Base-by-base conservation (phyloP, 2,797 vertebrate genomes). In the Chrysocyon brachyurus region DNA sequence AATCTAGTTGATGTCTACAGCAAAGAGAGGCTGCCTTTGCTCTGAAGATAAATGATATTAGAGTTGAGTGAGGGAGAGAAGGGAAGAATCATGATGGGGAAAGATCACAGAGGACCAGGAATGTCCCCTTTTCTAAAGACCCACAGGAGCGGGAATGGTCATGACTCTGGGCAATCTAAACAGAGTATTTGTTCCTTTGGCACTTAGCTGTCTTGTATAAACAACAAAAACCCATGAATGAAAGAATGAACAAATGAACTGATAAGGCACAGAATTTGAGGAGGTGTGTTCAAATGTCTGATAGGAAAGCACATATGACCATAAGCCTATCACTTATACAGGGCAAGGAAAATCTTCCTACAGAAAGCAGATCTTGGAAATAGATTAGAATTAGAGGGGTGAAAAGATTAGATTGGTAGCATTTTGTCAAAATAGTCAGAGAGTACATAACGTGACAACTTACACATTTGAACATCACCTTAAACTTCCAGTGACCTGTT, bases 1-100 rank as follows among this genome's bases (percentile, higher is more conserved):
- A 78, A 46, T 86, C 59, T 66, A 91, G 59, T 12, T 54, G 31
- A 73, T 77, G 22, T 28, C 72, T 59, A 24, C 5, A 77, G 46
- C 56, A 94, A 40, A 95, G 12, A 93, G 17, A 56, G 36, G 3
- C 36, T 70, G 24, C 64, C 92, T 92, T 78, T 56, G 10, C n/a
- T 95, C 90, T 68, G 36, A 96, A 96, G 86, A 88, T 78, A 73
- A 68, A 24, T 66, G 14, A 33, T 82, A 90, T 22, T 82, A 46
- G 87, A 87, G 56, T 26, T 73, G 31, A 1, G 22, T 61, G 46
- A 87, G 54, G 9, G 14, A 77, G 21, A 5, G 93, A 22, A 70
- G 22, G 31, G 21, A 70, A 87, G n/a, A 63, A 59, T 84, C 16
- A 22, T 28, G 24, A 40, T 66, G 12, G 2, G 5, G 49, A 86